These are phyloP conservation scores for Clinocottus analis DNA, from an alignment of 2,113 vertebrate genomes.

Conservation along the genomic window DNA sequence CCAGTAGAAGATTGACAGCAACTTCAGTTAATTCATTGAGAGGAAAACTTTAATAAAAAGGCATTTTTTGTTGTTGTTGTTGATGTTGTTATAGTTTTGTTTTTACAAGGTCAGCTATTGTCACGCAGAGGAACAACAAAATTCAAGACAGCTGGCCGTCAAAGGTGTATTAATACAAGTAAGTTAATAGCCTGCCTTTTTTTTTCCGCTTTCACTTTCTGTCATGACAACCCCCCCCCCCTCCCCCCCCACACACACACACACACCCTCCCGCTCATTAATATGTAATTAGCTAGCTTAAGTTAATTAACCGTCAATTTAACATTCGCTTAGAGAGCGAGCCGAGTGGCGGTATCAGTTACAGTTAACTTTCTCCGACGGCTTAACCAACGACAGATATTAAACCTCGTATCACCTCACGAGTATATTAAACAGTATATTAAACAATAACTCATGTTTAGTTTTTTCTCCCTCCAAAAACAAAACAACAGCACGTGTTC, in stretches of 20 bases:
- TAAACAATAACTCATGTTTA: not conserved
- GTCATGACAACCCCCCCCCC: constrained; percentile 65
- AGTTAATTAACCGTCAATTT: constrained; percentile 64
- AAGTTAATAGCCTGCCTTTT: constrained; percentile 62
- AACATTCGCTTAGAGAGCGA: constrained; percentile 36
- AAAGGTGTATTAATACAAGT: constrained; percentile 42
- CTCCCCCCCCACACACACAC: too few species aligned
- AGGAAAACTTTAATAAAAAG: constrained; percentile 42
- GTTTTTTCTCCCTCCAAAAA: not conserved
- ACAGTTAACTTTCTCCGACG: not conserved
- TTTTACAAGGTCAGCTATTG: not conserved
- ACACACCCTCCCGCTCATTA: too few species aligned
- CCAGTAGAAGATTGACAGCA: constrained; percentile 65
- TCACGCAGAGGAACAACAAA: not conserved
- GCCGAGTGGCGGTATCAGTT: constrained; percentile 49
- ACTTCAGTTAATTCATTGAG: constrained; percentile 41
- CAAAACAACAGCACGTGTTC: too few species aligned
- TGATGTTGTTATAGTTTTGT: too few species aligned
- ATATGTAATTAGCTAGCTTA: constrained; percentile 57
- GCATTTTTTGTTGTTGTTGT: not conserved
- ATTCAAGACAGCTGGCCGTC: not conserved
- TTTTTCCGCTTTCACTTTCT: constrained; percentile 66
- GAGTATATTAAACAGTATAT: not conserved
- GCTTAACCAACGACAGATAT: not conserved
- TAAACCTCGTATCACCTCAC: not conserved